phyloP scores from a whole-genome alignment of 2,888 invertebrate species.

The Orgyia antiqua region DNA sequence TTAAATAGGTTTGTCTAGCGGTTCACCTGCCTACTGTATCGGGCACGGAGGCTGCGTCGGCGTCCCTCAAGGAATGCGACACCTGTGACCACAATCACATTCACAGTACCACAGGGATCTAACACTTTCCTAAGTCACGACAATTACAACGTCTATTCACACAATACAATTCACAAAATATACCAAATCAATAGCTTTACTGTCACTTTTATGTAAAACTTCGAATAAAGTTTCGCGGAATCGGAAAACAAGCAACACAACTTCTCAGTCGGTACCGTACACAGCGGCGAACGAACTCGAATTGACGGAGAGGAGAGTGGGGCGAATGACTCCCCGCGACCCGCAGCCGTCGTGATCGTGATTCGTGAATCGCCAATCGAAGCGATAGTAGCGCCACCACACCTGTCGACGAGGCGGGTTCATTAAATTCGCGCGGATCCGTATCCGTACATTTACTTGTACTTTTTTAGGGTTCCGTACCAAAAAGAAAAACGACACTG shows the following conservation, averaged over 20 bases:
- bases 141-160: conserved; percentile 22
- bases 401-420: conserved; percentile 41
- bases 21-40: conserved; percentile 57
- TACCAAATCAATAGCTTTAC: conserved; percentile 14
- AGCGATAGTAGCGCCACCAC: conserved; percentile 44
- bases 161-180: conserved; percentile 18
- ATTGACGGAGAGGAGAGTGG: conserved; percentile 40
- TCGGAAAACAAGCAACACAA: conserved; percentile 19
- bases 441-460: too few species aligned
- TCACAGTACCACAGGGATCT: conserved; percentile 43
- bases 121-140: conserved; percentile 31
- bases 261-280: conserved; percentile 28
- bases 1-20: conserved; percentile 42
- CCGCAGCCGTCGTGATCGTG: conserved; percentile 19
- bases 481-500: too few species aligned
- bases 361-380: conserved; percentile 16
- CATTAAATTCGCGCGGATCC: conserved; percentile 2
- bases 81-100: conserved; percentile 64
- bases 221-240: conserved; percentile 61
- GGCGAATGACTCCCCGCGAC: conserved; percentile 20
- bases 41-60: conserved; percentile 61
- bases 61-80: conserved; percentile 68
- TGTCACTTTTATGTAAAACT: conserved; percentile 30
- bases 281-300: conserved; percentile 53
- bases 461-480: too few species aligned